A percentile compares a stretch with the other conserved stretches of the same genome.
These are phyloP conservation scores for Aphidius gifuensis DNA, from an alignment of 1,140 invertebrate genomes.

Conservation along the genomic window DNA sequence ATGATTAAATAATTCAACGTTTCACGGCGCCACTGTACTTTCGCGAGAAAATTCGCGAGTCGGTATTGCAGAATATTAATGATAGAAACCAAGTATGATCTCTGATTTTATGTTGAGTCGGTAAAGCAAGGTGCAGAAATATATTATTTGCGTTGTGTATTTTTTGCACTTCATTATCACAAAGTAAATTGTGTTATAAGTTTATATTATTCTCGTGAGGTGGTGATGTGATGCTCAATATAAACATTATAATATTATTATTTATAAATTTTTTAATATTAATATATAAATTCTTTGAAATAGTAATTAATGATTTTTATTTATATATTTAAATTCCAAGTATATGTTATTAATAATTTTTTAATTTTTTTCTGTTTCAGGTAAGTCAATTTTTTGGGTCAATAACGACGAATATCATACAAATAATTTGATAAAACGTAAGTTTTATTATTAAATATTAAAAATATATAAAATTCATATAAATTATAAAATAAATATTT, in stretches of 20 bases:
- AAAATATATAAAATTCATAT: no score
- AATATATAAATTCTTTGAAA: not conserved
- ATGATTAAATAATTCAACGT: slow-evolving; percentile 21
- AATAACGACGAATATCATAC: not conserved
- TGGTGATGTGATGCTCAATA: slow-evolving; percentile 8
- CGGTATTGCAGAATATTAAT: slow-evolving; percentile 40
- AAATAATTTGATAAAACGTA: no score
- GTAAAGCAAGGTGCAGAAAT: slow-evolving; percentile 14
- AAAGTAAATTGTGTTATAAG: not conserved
- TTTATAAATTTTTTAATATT: not conserved
- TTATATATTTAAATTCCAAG: no score
- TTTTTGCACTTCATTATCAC: not conserved
- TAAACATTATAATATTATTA: not conserved
- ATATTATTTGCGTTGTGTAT: no score
- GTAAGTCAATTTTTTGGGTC: slow-evolving; percentile 32
- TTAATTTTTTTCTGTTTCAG: slow-evolving; percentile 35
- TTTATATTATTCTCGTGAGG: slow-evolving; percentile 15
- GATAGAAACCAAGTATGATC: slow-evolving; percentile 29
- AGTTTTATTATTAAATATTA: no score
- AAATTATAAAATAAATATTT: no score
- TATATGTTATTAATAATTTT: not conserved
- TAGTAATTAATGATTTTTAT: no score
- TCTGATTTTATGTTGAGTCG: slow-evolving; percentile 14
- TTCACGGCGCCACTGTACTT: slow-evolving; percentile 45
- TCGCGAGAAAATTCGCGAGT: slow-evolving; percentile 39